Evolutionary conservation across 1,140 invertebrate genomes (phyloP), one percentile per base, ranked within the genome.

Genomic region (Lordiphosa stackelbergi): DNA sequence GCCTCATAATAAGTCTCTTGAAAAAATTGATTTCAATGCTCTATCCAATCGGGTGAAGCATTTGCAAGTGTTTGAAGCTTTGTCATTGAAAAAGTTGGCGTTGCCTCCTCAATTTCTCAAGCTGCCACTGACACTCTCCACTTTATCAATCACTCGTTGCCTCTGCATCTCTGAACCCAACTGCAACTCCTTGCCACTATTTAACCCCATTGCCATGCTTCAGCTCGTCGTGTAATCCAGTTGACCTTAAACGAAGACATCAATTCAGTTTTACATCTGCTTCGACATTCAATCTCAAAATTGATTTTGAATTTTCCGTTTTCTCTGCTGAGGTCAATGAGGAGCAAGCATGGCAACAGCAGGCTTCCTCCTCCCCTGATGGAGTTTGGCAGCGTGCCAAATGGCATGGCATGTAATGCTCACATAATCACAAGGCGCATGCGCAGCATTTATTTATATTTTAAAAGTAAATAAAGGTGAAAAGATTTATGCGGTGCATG

Each of bases 401-500:
- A 79, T 79, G 66, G 60, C 57, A 79, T 70, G 59, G 56, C 57
- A 79, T 70, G 59, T 59, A 59, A 78, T 74, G 74, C 52, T 69
- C 75, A 74, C 52, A 66, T 66, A 78, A 66, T 74, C 65, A 49
- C 35, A 42, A 16, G 37, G 36, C 42, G 16, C 54, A 49, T 48
- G 47, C 54, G 40, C 60, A 54, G 55, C 52, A 66, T 61, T 48
- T 69, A 60, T 68, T 69, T 69, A 69, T 65, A 68, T 57, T 57
- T 81, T 74, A 49, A 31, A 73, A 66, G 65, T 58, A 70, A 69
- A 64, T 79, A 66, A 79, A 81, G 71, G 77, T 64, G 53, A 57
- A 58, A 55, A 81, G 77, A 79, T 79, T 81, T 79, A 79, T 79
- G 75, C 75, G 46, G 75, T 73, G 31, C 75, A 74, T 78, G 74